Conservation (phyloP, 2,797 vertebrate species). For the Microctenopoma stevenorrisi region DNA sequence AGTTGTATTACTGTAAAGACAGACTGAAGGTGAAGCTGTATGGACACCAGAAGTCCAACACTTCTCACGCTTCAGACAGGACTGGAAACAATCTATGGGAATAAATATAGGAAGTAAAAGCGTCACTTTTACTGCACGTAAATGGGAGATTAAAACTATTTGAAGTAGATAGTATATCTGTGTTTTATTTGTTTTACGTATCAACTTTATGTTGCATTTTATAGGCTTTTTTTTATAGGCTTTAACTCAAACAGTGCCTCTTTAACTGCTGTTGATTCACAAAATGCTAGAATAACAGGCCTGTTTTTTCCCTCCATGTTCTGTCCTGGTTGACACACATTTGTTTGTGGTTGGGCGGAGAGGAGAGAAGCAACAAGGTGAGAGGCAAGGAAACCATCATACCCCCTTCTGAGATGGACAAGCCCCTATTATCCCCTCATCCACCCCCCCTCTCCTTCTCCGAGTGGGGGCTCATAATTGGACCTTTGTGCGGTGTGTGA, state of each 20-base stretch:
- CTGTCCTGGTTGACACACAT: conserved; percentile 65
- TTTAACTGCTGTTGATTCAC: conserved; percentile 28
- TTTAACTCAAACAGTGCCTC: conserved; percentile 1
- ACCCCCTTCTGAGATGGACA: conserved; percentile 80
- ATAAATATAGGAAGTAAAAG: conserved; percentile 2
- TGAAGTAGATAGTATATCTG: conserved; percentile 2
- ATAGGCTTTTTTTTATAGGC: neutral
- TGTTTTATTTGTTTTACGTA: conserved; percentile 7
- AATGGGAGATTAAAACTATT: conserved; percentile 14
- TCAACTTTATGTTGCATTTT: neutral
- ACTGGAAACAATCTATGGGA: conserved; percentile 19
- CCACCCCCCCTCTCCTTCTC: conserved; percentile 61
- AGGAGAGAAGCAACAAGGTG: conserved; percentile 65
- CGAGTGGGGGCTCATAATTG: conserved; percentile 84
- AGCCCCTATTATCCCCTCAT: conserved; percentile 79
- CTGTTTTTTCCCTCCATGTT: conserved; percentile 55
- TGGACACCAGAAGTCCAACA: conserved; percentile 66
- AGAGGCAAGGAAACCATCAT: conserved; percentile 77
- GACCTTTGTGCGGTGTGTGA: conserved; percentile 86
- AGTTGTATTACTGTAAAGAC: conserved; percentile 60
- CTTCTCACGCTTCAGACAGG: conserved; percentile 32
- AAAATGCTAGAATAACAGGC: conserved; percentile 15
- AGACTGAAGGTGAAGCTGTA: conserved; percentile 61
- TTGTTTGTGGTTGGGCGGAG: conserved; percentile 69
- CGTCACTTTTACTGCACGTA: conserved; percentile 1